These are phyloP conservation scores for Drosophila monieri DNA, from an alignment of 2,888 invertebrate species.

Conservation along the genomic window DNA sequence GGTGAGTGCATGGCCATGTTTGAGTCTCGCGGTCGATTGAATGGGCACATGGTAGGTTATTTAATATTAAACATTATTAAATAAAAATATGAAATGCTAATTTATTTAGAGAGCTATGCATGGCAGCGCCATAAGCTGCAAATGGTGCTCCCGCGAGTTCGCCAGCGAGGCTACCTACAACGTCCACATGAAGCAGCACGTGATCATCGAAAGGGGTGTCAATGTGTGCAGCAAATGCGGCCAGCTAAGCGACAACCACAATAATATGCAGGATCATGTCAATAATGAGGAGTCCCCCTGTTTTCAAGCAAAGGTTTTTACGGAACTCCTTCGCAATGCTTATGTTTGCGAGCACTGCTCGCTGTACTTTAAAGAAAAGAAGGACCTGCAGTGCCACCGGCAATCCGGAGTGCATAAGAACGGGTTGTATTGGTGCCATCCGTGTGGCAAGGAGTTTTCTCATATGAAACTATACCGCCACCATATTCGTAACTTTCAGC, in stretches of 20 bases:
- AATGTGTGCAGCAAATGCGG: conserved; percentile 77
- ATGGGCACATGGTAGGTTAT: conserved; percentile 67
- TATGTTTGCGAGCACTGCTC: conserved; percentile 81
- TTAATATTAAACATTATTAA: too few relatives aligned
- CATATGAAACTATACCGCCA: conserved; percentile 71
- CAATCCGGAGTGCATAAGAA: conserved; percentile 64
- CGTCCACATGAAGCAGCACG: conserved; percentile 77
- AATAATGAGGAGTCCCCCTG: conserved; percentile 37
- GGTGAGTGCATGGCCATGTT: conserved; percentile 50
- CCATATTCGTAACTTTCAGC: conserved; percentile 62
- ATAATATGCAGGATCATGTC: conserved; percentile 49
- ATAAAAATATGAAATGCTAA: background rate
- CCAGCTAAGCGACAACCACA: conserved; percentile 60
- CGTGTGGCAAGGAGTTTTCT: conserved; percentile 56
- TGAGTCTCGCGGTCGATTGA: conserved; percentile 65
- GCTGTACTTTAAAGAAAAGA: conserved; percentile 66
- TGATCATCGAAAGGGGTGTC: conserved; percentile 63
- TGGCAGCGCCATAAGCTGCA: conserved; percentile 65
- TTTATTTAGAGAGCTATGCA: conserved; percentile 51
- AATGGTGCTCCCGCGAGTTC: conserved; percentile 75
- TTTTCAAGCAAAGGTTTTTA: conserved; percentile 43
- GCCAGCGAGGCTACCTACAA: conserved; percentile 62
- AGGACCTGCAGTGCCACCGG: conserved; percentile 73
- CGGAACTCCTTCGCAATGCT: conserved; percentile 60
- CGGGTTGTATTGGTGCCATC: conserved; percentile 65